These are phyloP conservation scores for Heterotis niloticus DNA, from an alignment of 2,113 vertebrate genomes.

Conservation along the genomic window DNA sequence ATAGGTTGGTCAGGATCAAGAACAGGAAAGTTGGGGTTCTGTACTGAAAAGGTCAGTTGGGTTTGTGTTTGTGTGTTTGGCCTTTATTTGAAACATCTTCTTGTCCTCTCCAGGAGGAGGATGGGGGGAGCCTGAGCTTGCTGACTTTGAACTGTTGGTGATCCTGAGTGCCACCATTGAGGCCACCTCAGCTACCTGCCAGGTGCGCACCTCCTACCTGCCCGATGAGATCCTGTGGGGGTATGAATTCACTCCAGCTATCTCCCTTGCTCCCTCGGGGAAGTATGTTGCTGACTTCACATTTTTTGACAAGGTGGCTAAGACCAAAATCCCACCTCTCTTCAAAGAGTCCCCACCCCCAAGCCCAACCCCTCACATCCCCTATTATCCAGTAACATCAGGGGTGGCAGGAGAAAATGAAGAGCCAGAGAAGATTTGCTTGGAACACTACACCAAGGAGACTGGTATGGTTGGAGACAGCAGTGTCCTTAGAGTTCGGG, in stretches of 20 bases:
- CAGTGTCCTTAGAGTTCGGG: slow-evolving; percentile 76
- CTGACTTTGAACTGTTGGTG: slow-evolving; percentile 90
- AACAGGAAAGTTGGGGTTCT: no score
- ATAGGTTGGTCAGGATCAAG: no score
- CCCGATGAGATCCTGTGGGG: slow-evolving; percentile 97
- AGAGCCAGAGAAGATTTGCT: slow-evolving; percentile 73
- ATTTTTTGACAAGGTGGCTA: slow-evolving; percentile 88
- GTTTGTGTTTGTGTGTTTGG: no score
- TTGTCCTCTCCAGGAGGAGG: slow-evolving; percentile 45
- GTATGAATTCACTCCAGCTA: slow-evolving; percentile 84
- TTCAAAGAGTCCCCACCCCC: slow-evolving; percentile 57
- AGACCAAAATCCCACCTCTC: slow-evolving; percentile 58
- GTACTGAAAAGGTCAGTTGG: no score
- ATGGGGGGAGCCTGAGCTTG: slow-evolving; percentile 73
- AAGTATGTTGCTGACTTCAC: slow-evolving; percentile 91
- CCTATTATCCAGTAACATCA: slow-evolving; percentile 27
- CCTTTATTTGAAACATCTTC: no score
- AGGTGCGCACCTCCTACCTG: slow-evolving; percentile 93
- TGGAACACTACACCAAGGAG: slow-evolving; percentile 74
- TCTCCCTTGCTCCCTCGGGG: slow-evolving; percentile 82
- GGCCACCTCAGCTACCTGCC: slow-evolving; percentile 92
- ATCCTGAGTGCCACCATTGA: slow-evolving; percentile 93
- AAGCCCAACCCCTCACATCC: slow-evolving; percentile 37
- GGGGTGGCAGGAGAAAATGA: slow-evolving; percentile 28
- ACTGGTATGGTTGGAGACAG: slow-evolving; percentile 63